These are phyloP conservation scores for Natrix natrix DNA, from an alignment of 2,797 vertebrate genomes.

Conservation along the genomic window DNA sequence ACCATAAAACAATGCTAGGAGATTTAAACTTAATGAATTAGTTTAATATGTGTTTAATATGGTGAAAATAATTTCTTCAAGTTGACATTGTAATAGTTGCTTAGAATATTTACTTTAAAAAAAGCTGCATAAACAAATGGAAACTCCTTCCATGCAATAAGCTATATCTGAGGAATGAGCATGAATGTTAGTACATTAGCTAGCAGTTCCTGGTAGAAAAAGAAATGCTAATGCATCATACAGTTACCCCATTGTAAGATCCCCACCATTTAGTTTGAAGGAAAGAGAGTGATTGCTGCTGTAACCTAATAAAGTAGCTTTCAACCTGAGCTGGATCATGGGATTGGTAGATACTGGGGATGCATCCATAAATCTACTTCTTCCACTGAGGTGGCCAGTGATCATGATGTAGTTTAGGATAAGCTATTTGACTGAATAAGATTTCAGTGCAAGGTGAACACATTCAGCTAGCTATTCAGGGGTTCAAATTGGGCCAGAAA, in stretches of 20 bases:
- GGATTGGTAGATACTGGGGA: background rate
- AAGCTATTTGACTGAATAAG: background rate
- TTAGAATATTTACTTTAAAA: slow-evolving; percentile 51
- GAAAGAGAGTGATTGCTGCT: background rate
- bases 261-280: background rate
- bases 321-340: background rate
- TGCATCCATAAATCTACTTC: background rate
- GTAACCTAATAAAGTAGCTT: background rate
- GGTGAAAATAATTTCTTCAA: background rate
- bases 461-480: background rate
- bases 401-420: background rate
- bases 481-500: slow-evolving; percentile 27
- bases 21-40: background rate
- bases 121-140: slow-evolving; percentile 14
- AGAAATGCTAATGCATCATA: background rate
- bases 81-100: background rate
- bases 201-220: background rate
- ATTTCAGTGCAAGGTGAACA: background rate
- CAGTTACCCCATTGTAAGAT: background rate
- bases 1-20: background rate
- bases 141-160: slow-evolving; percentile 39
- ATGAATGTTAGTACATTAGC: slow-evolving; percentile 32
- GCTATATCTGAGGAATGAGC: slow-evolving; percentile 25
- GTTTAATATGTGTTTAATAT: background rate
- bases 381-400: background rate